These are phyloP conservation scores for Drosophila basisetae DNA, from an alignment of 2,888 invertebrate genomes.

Conservation along the genomic window DNA sequence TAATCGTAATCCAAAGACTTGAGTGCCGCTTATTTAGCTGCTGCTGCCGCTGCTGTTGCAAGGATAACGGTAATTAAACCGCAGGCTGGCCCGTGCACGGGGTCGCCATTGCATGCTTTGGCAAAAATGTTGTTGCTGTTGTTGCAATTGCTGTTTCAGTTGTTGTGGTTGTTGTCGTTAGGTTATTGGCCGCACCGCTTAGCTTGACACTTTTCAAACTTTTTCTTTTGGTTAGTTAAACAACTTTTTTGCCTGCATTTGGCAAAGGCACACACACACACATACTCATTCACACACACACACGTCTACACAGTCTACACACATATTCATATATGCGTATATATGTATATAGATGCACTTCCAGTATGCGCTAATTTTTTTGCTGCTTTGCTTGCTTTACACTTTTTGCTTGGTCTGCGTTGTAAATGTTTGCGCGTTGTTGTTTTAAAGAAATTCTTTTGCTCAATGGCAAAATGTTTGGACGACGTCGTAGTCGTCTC, in stretches of 20 bases:
- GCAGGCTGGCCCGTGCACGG: slow-evolving; percentile 57
- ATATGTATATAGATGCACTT: slow-evolving; percentile 50
- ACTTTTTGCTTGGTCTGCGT: slow-evolving; percentile 73
- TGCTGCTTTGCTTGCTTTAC: slow-evolving; percentile 67
- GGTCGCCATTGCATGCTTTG: slow-evolving; percentile 72
- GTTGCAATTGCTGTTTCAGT: slow-evolving; percentile 16
- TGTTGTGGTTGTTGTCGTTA: slow-evolving; percentile 44
- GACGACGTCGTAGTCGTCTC: slow-evolving; percentile 42
- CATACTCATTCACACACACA: slow-evolving; percentile 18
- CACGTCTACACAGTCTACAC: neutral
- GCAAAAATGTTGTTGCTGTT: slow-evolving; percentile 26
- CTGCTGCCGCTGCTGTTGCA: slow-evolving; percentile 39
- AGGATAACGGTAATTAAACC: slow-evolving; percentile 77
- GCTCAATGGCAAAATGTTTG: slow-evolving; percentile 66
- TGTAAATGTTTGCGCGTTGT: slow-evolving; percentile 64
- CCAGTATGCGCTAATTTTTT: slow-evolving; percentile 80
- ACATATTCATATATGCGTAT: slow-evolving; percentile 5
- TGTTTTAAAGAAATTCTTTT: slow-evolving; percentile 64
- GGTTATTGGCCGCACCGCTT: slow-evolving; percentile 73
- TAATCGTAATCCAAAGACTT: slow-evolving; percentile 47
- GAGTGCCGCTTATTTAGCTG: slow-evolving; percentile 45
- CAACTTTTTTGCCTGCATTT: slow-evolving; percentile 61
- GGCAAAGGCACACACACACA: slow-evolving; percentile 27
- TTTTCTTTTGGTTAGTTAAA: slow-evolving; percentile 71
- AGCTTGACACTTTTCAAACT: slow-evolving; percentile 79